Percentiles rank a stretch among this genome's conserved stretches.
phyloP scores from a whole-genome alignment of 2,888 invertebrate genomes.

The Nowickia ferox region DNA sequence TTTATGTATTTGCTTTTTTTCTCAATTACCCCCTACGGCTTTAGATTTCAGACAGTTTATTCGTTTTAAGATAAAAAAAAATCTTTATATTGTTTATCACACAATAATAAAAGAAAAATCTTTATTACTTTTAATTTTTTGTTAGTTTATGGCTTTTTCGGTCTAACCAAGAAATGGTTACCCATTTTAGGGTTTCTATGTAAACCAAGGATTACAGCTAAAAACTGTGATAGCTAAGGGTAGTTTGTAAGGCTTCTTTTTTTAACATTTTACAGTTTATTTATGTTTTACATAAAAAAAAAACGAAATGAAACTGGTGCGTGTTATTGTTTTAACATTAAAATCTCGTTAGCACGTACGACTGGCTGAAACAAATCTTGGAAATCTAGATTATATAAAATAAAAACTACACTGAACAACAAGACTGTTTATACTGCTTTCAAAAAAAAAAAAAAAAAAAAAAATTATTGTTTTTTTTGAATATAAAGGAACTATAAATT shows the following conservation, averaged over 20 bases:
- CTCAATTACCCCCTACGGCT: slow-evolving; percentile 49
- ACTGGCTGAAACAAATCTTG: slow-evolving; percentile 6
- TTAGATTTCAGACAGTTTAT: neutral
- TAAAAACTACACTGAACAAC: no score
- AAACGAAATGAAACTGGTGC: neutral
- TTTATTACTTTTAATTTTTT: slow-evolving; percentile 17
- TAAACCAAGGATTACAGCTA: slow-evolving; percentile 34
- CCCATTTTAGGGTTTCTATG: slow-evolving; percentile 50
- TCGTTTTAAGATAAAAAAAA: slow-evolving; percentile 25
- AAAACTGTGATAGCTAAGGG: slow-evolving; percentile 45
- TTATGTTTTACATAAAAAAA: slow-evolving; percentile 16
- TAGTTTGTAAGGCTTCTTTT: slow-evolving; percentile 23
- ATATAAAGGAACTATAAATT: no score
- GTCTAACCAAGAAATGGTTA: slow-evolving; percentile 67
- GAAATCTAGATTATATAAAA: neutral
- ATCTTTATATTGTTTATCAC: slow-evolving; percentile 42
- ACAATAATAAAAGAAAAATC: slow-evolving; percentile 12
- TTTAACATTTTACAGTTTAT: slow-evolving; percentile 7
- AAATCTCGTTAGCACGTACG: slow-evolving; percentile 38
- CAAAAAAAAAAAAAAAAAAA: neutral
- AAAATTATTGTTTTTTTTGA: neutral
- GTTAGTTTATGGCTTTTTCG: slow-evolving; percentile 55
- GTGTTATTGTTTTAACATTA: slow-evolving; percentile 10
- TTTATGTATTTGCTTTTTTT: neutral
- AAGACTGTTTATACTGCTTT: neutral